Conservation (phyloP, 2,888 invertebrate species). For the Folsomia manolachei region DNA sequence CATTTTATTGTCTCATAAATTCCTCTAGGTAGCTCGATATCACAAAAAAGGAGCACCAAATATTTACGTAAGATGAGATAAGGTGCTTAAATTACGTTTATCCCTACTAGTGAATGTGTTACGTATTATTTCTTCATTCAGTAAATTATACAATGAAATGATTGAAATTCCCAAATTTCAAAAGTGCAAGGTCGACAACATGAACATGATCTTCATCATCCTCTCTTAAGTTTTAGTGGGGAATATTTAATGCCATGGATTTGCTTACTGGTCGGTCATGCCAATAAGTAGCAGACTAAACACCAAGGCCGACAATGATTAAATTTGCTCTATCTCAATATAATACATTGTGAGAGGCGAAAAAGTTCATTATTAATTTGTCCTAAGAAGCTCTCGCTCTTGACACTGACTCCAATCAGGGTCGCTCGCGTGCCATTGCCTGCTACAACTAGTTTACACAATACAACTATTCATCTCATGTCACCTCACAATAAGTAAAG, state of each 20-base stretch:
- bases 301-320: neutral
- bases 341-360: neutral
- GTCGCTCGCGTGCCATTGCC: neutral
- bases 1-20: neutral
- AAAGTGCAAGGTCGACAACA: neutral
- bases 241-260: neutral
- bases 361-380: conserved; percentile 18
- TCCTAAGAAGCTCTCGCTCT: too few relatives aligned
- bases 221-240: neutral
- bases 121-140: neutral
- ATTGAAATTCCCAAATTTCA: neutral
- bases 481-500: neutral
- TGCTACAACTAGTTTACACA: neutral
- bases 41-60: too few relatives aligned
- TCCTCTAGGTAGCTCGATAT: neutral
- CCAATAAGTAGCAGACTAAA: neutral
- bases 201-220: too few relatives aligned
- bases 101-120: neutral
- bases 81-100: too few relatives aligned
- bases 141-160: neutral
- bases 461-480: neutral
- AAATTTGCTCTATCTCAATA: too few relatives aligned
- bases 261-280: neutral
- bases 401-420: conserved; percentile 17
- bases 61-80: neutral